Evolutionary conservation across 1,140 invertebrate species (phyloP), one percentile per base, ranked within the genome.

Genomic region (Hetaerina americana): DNA sequence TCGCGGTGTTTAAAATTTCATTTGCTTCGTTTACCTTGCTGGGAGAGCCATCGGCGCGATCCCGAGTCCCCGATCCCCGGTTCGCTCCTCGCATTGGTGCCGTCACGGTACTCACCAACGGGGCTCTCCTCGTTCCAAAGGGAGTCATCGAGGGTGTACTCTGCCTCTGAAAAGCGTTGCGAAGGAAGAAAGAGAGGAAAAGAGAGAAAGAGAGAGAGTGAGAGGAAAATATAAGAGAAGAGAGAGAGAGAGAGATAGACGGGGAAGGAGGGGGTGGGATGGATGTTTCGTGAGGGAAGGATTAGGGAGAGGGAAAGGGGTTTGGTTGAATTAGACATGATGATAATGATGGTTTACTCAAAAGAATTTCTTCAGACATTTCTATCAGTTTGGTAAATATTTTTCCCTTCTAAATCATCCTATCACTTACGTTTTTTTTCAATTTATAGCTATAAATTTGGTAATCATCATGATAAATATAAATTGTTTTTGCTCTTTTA

Each of bases 51-150:
- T 10, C 40, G 15, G 15, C 40, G 2, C 10, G 40, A 57, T 10
- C 10, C 40, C 31, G 31, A 40, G 6, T 40, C 31, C 31, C 31
- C 31, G 31, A 6, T 18, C 2, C 40, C 40, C n/a, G n/a, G n/a
- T 12, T 57, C 40, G 40, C 15, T n/a, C 10, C 40, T 2, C 40
- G 40, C 15, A n/a, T 18, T 18, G 3, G 40, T 57, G 15, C 40
- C 40, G 22, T 57, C 40, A 1, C 40, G 2, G 40, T 57, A 57
- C 40, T 57, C 40, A 57, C 40, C 40, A 10, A 57, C 40, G 40
- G 91, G 90, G 85, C 88, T 92, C 81, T 93, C 91, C 81, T 92
- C 91, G 84, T 91, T 93, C 91, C 91, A 93, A 85, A 91, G 92
- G 76, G 91, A 92, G 84, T 93, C 92, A 85, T 94, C 92, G 83